These are phyloP conservation scores for Sylvia borin DNA, from an alignment of 2,797 vertebrate genomes.

Conservation along the genomic window DNA sequence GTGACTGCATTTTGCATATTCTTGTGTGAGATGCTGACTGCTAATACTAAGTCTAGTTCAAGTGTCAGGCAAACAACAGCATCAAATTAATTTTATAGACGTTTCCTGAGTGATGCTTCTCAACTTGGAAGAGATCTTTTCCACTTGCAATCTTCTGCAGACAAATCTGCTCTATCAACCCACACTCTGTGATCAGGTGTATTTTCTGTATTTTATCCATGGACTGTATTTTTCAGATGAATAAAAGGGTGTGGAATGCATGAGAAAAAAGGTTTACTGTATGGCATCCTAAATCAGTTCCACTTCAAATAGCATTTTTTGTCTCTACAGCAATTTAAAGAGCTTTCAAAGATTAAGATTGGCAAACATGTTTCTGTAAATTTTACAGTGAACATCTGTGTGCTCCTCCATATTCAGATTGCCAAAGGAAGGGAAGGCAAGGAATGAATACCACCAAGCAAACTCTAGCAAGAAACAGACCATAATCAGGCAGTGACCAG, in stretches of 20 bases:
- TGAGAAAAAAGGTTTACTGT: background rate
- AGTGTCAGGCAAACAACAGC: background rate
- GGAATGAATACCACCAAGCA: background rate
- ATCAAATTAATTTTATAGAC: background rate
- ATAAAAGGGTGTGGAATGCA: background rate
- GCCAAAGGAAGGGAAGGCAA: background rate
- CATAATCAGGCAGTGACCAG: background rate
- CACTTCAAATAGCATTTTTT: background rate
- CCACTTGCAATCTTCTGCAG: background rate
- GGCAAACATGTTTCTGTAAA: slow-evolving; percentile 1
- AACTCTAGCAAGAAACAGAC: background rate
- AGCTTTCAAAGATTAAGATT: background rate
- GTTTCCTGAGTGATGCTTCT: background rate
- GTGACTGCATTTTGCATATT: background rate
- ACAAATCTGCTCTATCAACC: background rate
- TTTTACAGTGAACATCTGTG: background rate
- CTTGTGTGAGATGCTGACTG: background rate
- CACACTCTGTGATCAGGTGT: background rate
- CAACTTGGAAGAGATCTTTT: background rate
- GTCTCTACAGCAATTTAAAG: background rate
- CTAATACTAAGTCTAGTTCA: background rate
- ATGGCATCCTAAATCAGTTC: background rate
- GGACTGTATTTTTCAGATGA: background rate
- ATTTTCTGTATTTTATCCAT: background rate
- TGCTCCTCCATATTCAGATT: background rate